phyloP scores from a whole-genome alignment of 1,140 invertebrate species.

The Apis mellifera region Amel_HAv3.1 CM009936.2:16346501-16347000 shows the following conservation, averaged over 20 bases:
- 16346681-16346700: conserved; percentile 36
- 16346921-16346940: conserved; percentile 25
- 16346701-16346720: conserved; percentile 15
- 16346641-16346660: conserved; percentile 8
- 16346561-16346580: conserved; percentile 19
- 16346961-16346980: conserved; percentile 68
- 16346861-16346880: conserved; percentile 25
- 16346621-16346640: background rate
- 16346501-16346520: conserved; percentile 42
- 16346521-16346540: conserved; percentile 30
- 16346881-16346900: conserved; percentile 28
- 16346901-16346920: conserved; percentile 2
- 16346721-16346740: conserved; percentile 60
- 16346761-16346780: background rate
- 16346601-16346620: conserved; percentile 8
- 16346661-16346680: background rate
- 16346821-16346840: conserved; percentile 60
- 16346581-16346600: conserved; percentile 5
- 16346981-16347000: conserved; percentile 68
- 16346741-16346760: conserved; percentile 34
- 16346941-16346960: conserved; percentile 37
- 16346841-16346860: conserved; percentile 53
- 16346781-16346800: conserved; percentile 6
- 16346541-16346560: conserved; percentile 51
- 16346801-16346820: conserved; percentile 35